phyloP scores from a whole-genome alignment of 2,888 invertebrate genomes.

The Himalopsyche japonica region DNA sequence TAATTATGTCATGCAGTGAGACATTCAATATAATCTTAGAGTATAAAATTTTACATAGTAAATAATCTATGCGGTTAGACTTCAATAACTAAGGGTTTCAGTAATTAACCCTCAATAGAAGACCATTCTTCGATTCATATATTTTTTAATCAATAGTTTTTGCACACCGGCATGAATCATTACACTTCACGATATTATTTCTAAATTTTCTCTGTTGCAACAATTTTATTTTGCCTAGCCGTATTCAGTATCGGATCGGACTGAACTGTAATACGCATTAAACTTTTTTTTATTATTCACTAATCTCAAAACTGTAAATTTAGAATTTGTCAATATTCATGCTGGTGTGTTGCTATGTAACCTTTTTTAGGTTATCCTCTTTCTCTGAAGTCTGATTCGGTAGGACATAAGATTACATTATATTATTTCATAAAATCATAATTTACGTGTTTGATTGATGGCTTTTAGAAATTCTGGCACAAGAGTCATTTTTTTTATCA shows the following conservation, averaged over 20 bases:
- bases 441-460: background rate
- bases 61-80: background rate
- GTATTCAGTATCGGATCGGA: background rate
- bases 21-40: conserved; percentile 1
- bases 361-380: background rate
- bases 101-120: background rate
- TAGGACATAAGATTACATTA: background rate
- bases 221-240: background rate
- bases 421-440: background rate
- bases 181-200: background rate
- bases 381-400: background rate
- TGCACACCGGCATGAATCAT: background rate
- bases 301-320: background rate
- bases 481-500: background rate
- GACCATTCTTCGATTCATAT: background rate
- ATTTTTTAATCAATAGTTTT: background rate
- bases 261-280: background rate
- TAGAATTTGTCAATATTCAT: background rate
- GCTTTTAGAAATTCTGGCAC: background rate
- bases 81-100: background rate
- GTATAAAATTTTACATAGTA: conserved; percentile 1
- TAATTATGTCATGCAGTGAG: conserved; percentile 1
- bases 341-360: background rate
- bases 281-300: background rate
- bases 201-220: background rate